Evolutionary conservation across 2,888 invertebrate genomes (phyloP), one percentile per base, ranked within the genome.

Genomic region (Ornithoptera alexandrae): DNA sequence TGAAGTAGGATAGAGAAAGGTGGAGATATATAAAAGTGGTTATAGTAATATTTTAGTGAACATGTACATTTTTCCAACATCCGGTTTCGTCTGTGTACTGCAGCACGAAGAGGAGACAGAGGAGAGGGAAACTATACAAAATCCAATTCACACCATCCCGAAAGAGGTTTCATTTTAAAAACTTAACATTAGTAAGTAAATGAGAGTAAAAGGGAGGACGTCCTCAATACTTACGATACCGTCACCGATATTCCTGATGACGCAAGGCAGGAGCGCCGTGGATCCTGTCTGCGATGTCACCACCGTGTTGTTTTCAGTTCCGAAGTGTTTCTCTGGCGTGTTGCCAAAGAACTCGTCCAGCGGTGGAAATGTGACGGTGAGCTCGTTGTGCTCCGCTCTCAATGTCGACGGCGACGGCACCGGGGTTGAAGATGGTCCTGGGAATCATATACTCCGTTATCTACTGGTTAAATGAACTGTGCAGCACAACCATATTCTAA

Each of bases 221-320:
- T 46, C 46, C 18, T 20, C 39, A 20, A 7, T 78, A 95, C 97
- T 96, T 88, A 97, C 97, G 94, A 96, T 95, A 79, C 97, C 97
- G 86, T 97, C 97, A 66, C 97, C 97, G 78, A 97, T 96, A 84
- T 97, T 96, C 84, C 96, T 95, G 74, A 97, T 96, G 74, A 96
- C 94, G 85, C 97, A 97, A 1, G 97, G 97, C 73, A 97, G 93
- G 71, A 96, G 93, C 5, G 97, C 97, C 0, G 96, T 97, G 71
- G 97, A 96, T 20, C 97, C 97, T 61, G 96, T 96, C 90, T 97
- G 97, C 77, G 97, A 96, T 73, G 95, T 96, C 83, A 97, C 94
- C 62, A 95, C 88, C 0, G 96, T 96, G 74, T 96, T 96, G 84
- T 97, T 97, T 81, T 96, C 96, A 7, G 97, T 97, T 65, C 95